Evolutionary conservation across 35 echinoderm and acorn worm species (phyloP).

Genomic region (Eucidaris tribuloides): DNA sequence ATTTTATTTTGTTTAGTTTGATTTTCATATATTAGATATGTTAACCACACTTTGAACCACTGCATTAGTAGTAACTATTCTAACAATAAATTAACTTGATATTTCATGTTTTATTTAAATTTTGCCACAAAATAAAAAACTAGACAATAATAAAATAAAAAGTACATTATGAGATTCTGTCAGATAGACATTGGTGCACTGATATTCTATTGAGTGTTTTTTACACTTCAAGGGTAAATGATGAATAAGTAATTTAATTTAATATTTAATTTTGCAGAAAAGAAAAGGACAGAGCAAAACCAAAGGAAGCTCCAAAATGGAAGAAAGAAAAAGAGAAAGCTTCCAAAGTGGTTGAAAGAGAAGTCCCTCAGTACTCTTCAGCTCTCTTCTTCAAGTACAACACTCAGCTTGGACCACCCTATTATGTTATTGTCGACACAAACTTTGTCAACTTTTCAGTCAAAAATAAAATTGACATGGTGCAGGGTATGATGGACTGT

Average conservation of each 20-base stretch:
- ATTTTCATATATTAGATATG: no score
- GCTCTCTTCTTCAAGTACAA: slow-evolving; percentile 98
- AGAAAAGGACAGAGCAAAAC: slow-evolving; percentile 64
- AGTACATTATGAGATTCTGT: not conserved
- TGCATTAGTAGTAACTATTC: no score
- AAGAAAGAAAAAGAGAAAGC: slow-evolving; percentile 66
- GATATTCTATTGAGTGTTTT: no score
- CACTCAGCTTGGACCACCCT: slow-evolving; percentile 94
- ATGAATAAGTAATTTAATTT: not conserved
- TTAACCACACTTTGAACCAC: no score
- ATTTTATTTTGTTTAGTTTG: no score
- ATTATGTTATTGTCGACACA: slow-evolving; percentile 89
- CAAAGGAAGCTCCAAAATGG: slow-evolving; percentile 56
- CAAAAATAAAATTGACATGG: slow-evolving; percentile 91
- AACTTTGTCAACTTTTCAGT: slow-evolving; percentile 99
- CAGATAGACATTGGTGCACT: no score
- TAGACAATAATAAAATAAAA: not conserved
- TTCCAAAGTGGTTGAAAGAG: slow-evolving; percentile 40
- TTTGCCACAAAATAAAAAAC: not conserved
- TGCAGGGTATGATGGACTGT: slow-evolving; percentile 97
- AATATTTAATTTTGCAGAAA: slow-evolving; percentile 52
- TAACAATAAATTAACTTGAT: not conserved
- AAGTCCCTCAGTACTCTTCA: slow-evolving; percentile 95
- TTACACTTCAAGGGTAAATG: not conserved
- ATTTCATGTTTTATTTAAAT: not conserved